Percentiles rank a stretch among this genome's conserved stretches.
phyloP scores from a whole-genome alignment of 2,888 invertebrate genomes.

The Cryptus viduatorius region DNA sequence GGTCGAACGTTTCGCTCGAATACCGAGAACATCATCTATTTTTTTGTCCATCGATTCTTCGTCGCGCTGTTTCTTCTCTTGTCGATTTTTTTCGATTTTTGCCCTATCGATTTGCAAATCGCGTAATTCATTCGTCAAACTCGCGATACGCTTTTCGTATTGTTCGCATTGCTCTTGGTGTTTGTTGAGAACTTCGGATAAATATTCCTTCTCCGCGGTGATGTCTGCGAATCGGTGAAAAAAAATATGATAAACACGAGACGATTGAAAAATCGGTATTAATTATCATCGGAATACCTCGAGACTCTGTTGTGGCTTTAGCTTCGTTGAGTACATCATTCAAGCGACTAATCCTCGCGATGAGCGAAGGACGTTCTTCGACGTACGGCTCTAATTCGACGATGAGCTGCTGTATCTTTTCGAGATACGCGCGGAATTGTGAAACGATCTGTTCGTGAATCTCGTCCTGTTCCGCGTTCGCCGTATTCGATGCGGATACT shows the following conservation, averaged over 20 bases:
- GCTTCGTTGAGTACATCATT: conserved; percentile 65
- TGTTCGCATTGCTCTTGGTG: conserved; percentile 55
- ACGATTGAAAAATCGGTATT: not conserved
- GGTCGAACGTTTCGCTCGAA: conserved; percentile 71
- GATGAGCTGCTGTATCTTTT: conserved; percentile 70
- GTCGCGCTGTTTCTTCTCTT: not conserved
- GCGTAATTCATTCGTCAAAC: conserved; percentile 58
- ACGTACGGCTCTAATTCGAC: conserved; percentile 71
- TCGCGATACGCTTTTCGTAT: conserved; percentile 47
- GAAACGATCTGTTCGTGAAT: conserved; percentile 65
- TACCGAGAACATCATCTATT: conserved; percentile 71
- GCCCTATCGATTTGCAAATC: conserved; percentile 25
- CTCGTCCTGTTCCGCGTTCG: conserved; percentile 51
- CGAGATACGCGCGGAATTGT: conserved; percentile 62
- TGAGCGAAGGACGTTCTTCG: conserved; percentile 69
- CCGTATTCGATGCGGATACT: conserved; percentile 50
- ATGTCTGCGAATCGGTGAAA: conserved; percentile 7
- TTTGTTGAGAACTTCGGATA: conserved; percentile 59
- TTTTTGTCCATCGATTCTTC: conserved; percentile 63
- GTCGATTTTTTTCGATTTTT: conserved; percentile 8
- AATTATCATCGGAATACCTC: conserved; percentile 59
- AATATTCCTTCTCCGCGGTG: conserved; percentile 49
- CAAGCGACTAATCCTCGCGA: conserved; percentile 63
- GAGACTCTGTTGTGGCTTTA: conserved; percentile 61
- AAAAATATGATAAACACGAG: not conserved